phyloP scores from a whole-genome alignment of 2,888 invertebrate genomes.

The Dryobotodes eremita region DNA sequence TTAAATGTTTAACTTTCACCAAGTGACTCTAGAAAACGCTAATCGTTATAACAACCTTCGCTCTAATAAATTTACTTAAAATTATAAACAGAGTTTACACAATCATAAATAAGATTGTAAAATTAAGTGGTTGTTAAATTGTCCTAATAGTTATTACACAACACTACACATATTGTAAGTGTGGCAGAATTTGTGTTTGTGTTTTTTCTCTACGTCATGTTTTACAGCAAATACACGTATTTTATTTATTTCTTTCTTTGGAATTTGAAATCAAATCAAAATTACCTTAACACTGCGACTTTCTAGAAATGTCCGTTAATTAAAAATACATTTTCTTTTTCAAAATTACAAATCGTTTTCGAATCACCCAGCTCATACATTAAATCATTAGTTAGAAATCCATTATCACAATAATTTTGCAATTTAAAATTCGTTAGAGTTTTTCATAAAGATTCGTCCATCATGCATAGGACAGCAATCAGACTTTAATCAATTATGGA shows the following conservation, averaged over 20 bases:
- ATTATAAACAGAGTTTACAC: not conserved
- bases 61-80: conserved; percentile 3
- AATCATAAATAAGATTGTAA: not conserved
- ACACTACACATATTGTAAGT: not conserved
- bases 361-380: conserved; percentile 18
- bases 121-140: not conserved
- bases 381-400: conserved; percentile 23
- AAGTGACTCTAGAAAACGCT: not conserved
- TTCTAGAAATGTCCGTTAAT: not conserved
- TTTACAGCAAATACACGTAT: not conserved
- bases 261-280: not conserved
- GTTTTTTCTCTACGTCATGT: not conserved
- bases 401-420: conserved; percentile 27
- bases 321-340: conserved; percentile 1
- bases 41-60: conserved; percentile 13
- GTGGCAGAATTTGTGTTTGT: too few species aligned
- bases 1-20: conserved; percentile 19
- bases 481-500: conserved; percentile 48
- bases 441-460: conserved; percentile 38
- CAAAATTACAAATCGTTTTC: not conserved
- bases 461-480: conserved; percentile 30
- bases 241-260: not conserved
- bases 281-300: not conserved
- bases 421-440: conserved; percentile 36
- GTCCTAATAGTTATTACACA: not conserved